Conservation (phyloP, 2,888 invertebrate species). For the Troilus luridus region DNA sequence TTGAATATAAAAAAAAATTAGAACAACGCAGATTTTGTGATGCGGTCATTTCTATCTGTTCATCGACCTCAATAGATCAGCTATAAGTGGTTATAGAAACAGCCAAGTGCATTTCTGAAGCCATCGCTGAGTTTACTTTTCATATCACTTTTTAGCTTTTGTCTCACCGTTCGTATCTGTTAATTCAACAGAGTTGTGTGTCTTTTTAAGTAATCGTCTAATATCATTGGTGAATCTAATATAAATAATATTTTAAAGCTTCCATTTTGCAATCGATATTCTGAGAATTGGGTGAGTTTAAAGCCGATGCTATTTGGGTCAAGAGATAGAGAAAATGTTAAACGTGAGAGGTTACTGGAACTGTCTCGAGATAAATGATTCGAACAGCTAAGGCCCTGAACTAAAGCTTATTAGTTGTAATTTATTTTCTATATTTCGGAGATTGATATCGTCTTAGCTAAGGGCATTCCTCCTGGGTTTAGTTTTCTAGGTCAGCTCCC, state of each 20-base stretch:
- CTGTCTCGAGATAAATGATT: neutral
- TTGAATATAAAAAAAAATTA: too few relatives aligned
- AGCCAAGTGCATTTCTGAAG: too few relatives aligned
- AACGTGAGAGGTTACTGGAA: slow-evolving; percentile 24
- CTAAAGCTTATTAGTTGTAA: neutral
- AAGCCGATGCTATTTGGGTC: neutral
- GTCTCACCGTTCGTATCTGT: too few relatives aligned
- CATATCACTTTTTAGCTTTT: neutral
- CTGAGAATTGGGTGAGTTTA: neutral
- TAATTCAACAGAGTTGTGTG: neutral
- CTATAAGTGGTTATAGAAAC: too few relatives aligned
- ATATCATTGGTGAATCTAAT: neutral
- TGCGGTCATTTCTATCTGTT: too few relatives aligned
- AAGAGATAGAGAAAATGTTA: neutral
- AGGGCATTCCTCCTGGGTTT: neutral
- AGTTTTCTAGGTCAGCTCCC: neutral
- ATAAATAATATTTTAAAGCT: neutral
- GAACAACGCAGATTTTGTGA: too few relatives aligned
- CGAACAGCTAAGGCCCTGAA: neutral
- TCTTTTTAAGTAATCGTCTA: neutral
- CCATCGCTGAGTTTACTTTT: too few relatives aligned
- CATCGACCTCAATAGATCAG: too few relatives aligned
- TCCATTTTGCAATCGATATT: neutral
- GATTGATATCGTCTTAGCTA: neutral
- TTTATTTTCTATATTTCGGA: slow-evolving; percentile 16